These are phyloP conservation scores for Coptodon bakossiorum DNA, from an alignment of 2,113 vertebrate genomes.

Conservation along the genomic window DNA sequence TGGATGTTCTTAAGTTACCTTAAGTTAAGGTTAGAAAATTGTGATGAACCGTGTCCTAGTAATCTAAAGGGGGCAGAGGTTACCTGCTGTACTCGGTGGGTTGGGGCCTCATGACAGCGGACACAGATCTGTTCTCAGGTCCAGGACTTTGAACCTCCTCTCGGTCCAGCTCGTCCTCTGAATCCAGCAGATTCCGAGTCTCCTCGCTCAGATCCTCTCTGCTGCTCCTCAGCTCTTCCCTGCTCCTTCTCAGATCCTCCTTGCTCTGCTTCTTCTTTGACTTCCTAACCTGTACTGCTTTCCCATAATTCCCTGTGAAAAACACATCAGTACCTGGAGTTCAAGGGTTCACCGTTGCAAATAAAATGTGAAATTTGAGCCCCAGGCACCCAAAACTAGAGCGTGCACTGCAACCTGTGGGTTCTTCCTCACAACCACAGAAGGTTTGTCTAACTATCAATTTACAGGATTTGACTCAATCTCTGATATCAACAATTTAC, in stretches of 20 bases:
- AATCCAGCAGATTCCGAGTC: slow-evolving; percentile 55
- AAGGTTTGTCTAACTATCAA: not conserved
- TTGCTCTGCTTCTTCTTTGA: slow-evolving; percentile 58
- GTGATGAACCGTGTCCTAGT: not conserved
- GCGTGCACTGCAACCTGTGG: not conserved
- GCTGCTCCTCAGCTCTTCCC: slow-evolving; percentile 49
- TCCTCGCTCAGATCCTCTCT: slow-evolving; percentile 50
- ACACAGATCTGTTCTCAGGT: slow-evolving; percentile 70
- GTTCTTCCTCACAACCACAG: not conserved
- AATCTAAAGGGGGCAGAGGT: not conserved
- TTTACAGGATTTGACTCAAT: not conserved
- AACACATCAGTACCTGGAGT: not conserved
- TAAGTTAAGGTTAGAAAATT: not conserved
- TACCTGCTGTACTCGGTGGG: slow-evolving; percentile 81
- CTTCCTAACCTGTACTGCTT: slow-evolving; percentile 68
- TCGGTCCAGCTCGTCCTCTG: slow-evolving; percentile 61
- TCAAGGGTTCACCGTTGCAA: not conserved
- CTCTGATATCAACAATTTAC: not conserved
- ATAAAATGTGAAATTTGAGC: not conserved
- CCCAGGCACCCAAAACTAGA: not conserved
- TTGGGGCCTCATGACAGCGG: slow-evolving; percentile 68
- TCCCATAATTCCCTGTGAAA: slow-evolving; percentile 80
- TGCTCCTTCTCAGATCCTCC: slow-evolving; percentile 54
- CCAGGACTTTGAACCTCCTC: slow-evolving; percentile 59
- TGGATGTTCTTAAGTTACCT: not conserved